Evolutionary conservation across 1,140 invertebrate species (phyloP), one percentile per base, ranked within the genome.

Genomic region (Lysiphlebus fabarum): DNA sequence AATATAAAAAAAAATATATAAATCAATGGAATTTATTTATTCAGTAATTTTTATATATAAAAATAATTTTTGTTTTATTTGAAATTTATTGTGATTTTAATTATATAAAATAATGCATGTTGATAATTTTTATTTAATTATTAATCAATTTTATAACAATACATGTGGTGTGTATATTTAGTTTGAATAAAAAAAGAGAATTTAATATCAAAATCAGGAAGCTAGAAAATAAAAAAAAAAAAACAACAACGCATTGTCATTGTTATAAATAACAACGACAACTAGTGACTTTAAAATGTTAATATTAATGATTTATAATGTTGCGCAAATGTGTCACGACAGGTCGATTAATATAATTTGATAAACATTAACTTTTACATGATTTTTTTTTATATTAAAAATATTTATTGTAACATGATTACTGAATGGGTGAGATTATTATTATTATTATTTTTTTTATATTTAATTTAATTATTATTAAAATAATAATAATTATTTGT

Each of bases 371-470:
- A 42, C 33, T 53, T 53, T 61, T 43, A n/a, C 6, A 8, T 48
- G 26, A 42, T 61, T 61, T 14, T 33, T 33, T 40, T 17, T 44
- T 47, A 45, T 37, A 55, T 12, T 56, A 33, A 56, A 48, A 50
- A 7, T 56, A 38, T 36, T 36, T 43, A 9, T 14, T 45, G 40
- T 58, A 49, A 51, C 64, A 73, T 73, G 72, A 72, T 73, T 63
- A 69, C 69, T 49, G 70, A 73, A 71, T 73, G 72, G 72, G 70
- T 73, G 69, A 68, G 70, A 56, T 44, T 58, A 48, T 41, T 34
- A 11, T 37, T 49, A 17, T 58, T 8, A 17, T 47, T 12, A 42
- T 6, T 42, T 40, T 43, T 49, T 50, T 49, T 50, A 42, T 5
- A 45, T 36, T 56, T 17, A 37, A 2, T 11, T 10, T 5, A 50